phyloP scores from a whole-genome alignment of 1,140 invertebrate species.

The Metaphire vulgaris region DNA sequence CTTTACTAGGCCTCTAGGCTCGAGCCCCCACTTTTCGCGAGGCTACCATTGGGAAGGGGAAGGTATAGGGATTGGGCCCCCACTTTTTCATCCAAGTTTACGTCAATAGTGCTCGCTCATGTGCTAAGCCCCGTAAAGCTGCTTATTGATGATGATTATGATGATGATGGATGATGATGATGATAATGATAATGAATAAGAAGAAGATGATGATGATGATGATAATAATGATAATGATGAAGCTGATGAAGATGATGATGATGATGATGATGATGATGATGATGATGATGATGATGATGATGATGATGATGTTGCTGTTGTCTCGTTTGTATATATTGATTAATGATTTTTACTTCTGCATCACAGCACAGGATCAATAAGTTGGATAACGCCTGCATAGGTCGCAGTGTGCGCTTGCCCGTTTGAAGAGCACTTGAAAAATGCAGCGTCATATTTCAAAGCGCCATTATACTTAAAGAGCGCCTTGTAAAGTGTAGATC shows the following conservation, averaged over 20 bases:
- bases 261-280: slow-evolving; percentile 1
- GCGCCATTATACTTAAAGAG: not conserved
- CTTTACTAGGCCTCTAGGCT: not conserved
- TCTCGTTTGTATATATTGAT: not conserved
- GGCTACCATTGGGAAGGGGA: not conserved
- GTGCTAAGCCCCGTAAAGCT: not conserved
- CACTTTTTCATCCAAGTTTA: too few relatives aligned
- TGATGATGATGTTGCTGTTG: not conserved
- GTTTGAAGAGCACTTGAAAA: too few relatives aligned
- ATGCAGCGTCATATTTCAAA: too few relatives aligned
- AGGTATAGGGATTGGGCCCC: too few relatives aligned
- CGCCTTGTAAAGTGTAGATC: not conserved
- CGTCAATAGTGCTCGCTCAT: not conserved
- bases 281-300: not conserved
- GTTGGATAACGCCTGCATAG: too few relatives aligned
- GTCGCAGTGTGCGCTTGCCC: too few relatives aligned
- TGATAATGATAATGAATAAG: not conserved
- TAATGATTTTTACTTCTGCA: not conserved
- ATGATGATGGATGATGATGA: not conserved
- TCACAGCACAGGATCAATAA: not conserved
- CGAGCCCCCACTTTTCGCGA: not conserved
- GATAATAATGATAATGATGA: not conserved
- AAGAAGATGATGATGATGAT: not conserved
- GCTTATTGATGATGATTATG: not conserved
- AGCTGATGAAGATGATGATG: not conserved